Evolutionary conservation across 2,888 invertebrate genomes (phyloP).

Genomic region (Hydrotaea cyrtoneurina): DNA sequence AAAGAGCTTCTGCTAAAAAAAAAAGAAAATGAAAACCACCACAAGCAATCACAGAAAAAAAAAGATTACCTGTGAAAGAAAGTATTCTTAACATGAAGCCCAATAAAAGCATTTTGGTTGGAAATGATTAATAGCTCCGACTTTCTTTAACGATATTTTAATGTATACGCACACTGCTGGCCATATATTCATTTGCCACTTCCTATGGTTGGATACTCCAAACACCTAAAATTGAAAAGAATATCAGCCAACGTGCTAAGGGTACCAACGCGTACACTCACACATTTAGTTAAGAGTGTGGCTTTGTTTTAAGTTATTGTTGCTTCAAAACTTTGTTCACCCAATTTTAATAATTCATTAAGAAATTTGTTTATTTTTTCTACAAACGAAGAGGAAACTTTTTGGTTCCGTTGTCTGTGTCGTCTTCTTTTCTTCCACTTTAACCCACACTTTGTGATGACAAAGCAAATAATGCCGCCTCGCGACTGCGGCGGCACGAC

Average conservation of each 20-base stretch:
- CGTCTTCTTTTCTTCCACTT: neutral
- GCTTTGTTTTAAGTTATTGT: neutral
- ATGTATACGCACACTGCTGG: neutral
- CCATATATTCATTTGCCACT: constrained; percentile 18
- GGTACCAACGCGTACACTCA: neutral
- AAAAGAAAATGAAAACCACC: neutral
- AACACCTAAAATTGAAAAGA: constrained; percentile 4
- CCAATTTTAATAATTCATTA: constrained; percentile 11
- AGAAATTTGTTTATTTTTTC: constrained; percentile 25
- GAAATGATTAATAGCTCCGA: constrained; percentile 10
- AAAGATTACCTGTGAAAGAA: constrained; percentile 16
- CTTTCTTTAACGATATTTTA: constrained; percentile 22
- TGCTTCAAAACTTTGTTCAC: neutral
- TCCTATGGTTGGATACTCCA: neutral
- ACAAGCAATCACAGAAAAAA: neutral
- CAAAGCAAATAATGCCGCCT: constrained; percentile 14
- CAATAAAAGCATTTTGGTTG: neutral
- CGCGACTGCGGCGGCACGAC: neutral
- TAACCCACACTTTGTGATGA: neutral
- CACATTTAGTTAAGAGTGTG: neutral
- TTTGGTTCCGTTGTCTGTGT: neutral
- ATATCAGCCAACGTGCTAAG: constrained; percentile 18
- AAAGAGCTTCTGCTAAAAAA: neutral
- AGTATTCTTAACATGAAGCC: neutral
- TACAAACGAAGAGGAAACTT: neutral